Base-by-base conservation (phyloP, 2,888 invertebrate genomes). In the Tribolium freemani region DNA sequence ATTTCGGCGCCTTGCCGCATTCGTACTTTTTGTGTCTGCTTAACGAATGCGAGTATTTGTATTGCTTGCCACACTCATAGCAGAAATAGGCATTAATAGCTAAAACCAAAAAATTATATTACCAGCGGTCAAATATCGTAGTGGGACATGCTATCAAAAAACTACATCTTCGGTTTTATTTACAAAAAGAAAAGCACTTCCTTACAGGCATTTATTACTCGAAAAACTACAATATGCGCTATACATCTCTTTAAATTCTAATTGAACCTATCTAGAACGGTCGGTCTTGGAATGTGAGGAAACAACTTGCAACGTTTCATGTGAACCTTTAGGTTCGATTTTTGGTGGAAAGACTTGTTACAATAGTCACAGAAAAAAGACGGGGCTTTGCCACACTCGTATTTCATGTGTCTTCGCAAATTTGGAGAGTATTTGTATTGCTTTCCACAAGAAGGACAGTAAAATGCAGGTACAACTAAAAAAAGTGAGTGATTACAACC, bases 331-430 rank as follows among this genome's bases (percentile, higher is more conserved):
- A 77, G 66, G 51, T 76, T 77, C 11, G 74, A 73, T 61, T 77
- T 77, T 56, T 74, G 75, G 13, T 73, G 74, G 51, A 74, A 75
- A 38, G 75, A 50, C 58, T 77, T 75, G 5, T n/a, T 44, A 57
- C 90, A 90, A 76, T 87, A 87, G 0, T 85, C 85, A 75, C 90
- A 90, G 71, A 85, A 85, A 76, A 89, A 88, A 16, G 87, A 87
- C 0, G 90, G 90, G 73, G 86, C 86, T 71, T 88, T 87, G 63
- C 90, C 90, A 77, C 90, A 90, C 16, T 53, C 75, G 54, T 64
- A 73, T 60, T 45, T 61, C 53, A 72, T 38, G 54, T 76, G 76
- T 38, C 58, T 26, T 8, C 64, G 60, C 38, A 76, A 48, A 5
- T 75, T 71, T 9, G 53, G 58, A 8, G 48, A 53, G 8, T 75